Base-by-base conservation (phyloP, 2,113 vertebrate genomes). In the Pyrgilauda ruficollis region DNA sequence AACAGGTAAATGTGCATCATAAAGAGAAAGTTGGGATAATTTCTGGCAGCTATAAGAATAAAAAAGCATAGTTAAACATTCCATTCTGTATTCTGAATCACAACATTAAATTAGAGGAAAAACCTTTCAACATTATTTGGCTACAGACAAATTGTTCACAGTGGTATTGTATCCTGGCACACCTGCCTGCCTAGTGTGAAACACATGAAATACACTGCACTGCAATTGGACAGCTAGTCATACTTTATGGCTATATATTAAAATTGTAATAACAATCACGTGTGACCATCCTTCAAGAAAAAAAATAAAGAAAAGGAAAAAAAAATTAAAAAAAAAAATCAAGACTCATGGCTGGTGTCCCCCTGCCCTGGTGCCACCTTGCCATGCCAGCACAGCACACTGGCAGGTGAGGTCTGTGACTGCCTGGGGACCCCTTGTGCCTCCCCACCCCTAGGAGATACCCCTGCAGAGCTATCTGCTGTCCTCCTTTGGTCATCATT, bases 361-460 rank as follows among this genome's bases (percentile, higher is more conserved):
- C 18, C 16, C 4, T 1, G 0, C 8, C 19, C n/a, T 6, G 16
- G 35, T 61, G 39, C 4, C 49, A n/a, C 41, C 16, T 30, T 37
- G 27, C 6, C 46, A 26, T 4, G n/a, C 5, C n/a, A 12, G 18
- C 27, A 33, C 3, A 49, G 23, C 43, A 19, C 19, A 0, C 2
- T 13, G 52, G 39, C 31, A 14, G 12, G 41, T 19, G 6, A 21
- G 14, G 13, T 22, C 31, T 39, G 41, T 17, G 33, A 19, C 30
- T 37, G 55, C 26, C 21, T 7, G 56, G 41, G 44, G 22, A 37
- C 5, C 6, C 18, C 5, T 50, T 18, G 17, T 10, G 14, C 28
- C 13, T 6, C 4, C 19, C 10, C 50, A 2, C 0, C 16, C 63
- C 0, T 0, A 23, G 18, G 13, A 33, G 35, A 27, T 3, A 13